Evolutionary conservation across 2,113 vertebrate genomes (phyloP), one percentile per base, ranked within the genome.

Genomic region (Laticauda colubrina): DNA sequence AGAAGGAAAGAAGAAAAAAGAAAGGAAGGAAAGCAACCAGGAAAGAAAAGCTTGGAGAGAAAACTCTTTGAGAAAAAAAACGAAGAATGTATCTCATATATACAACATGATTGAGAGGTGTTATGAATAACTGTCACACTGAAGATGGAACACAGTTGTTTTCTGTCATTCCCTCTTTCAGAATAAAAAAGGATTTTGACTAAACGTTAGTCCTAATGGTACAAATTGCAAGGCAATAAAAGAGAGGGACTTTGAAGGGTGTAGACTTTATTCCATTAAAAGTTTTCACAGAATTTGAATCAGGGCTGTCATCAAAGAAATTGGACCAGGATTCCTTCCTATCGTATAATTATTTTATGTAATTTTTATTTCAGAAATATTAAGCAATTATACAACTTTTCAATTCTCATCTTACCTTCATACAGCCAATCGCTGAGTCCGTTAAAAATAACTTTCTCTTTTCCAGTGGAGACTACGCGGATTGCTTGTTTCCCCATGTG

Each of bases 341-440:
- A 21, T 81, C 0, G 0, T n/a, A 21, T 39, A 39, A 81, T 39
- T 81, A 81, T 21, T 81, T 39, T 3, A 81, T 43, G 34, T 81
- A 43, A 43, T 43, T 88, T 15, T 0, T 24, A 64, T 26, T n/a
- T 34, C 11, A 34, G 59, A 51, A 85, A 2, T 10, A 18, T 26
- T 91, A 87, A 93, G 34, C 45, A 61, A 88, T 91, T 94, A 43
- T 11, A n/a, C 87, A 90, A 56, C 86, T 89, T 94, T 92, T 95
- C 57, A 48, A 26, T 34, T 0, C 0, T 1, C 59, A 14, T 90
- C 98, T 97, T 98, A 99, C 99, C 99, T 99, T 99, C 99, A 1
- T 99, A 99, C 0, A 99, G 97, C 99, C 99, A 99, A 96, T 99
- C 99, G 29, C 98, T 98, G 95, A 99, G 98, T 56, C 99, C 99